Evolutionary conservation across 2,797 vertebrate genomes (phyloP).

Genomic region (Chaetodon trifasciatus): DNA sequence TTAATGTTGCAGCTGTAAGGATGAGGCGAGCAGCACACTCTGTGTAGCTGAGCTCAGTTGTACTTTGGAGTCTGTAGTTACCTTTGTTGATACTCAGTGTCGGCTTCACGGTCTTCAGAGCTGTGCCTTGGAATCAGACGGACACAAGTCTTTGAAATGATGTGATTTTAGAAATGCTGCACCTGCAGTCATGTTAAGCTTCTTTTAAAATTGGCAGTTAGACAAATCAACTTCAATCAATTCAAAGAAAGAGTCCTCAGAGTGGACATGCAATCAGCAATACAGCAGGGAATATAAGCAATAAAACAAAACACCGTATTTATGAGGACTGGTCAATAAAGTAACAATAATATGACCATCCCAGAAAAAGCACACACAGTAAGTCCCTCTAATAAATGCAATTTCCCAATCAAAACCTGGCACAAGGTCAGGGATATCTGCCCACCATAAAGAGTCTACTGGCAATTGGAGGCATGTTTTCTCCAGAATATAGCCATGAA

Average conservation of each 20-base stretch:
- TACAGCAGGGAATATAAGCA: too few relatives aligned
- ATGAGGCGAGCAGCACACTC: neutral
- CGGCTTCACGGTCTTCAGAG: constrained; percentile 38
- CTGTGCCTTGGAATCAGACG: constrained; percentile 55
- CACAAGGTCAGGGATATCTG: too few relatives aligned
- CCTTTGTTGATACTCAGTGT: constrained; percentile 27
- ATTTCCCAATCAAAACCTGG: too few relatives aligned
- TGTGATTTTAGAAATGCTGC: neutral
- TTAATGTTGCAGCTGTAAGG: neutral
- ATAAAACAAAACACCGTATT: too few relatives aligned
- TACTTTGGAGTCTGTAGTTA: neutral
- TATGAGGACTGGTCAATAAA: too few relatives aligned
- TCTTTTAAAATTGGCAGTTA: neutral
- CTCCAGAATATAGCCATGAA: too few relatives aligned
- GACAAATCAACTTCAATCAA: neutral
- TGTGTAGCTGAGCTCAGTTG: constrained; percentile 18
- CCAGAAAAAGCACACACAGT: too few relatives aligned
- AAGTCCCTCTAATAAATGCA: too few relatives aligned
- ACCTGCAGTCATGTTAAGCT: neutral
- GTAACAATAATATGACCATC: too few relatives aligned
- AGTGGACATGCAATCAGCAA: neutral
- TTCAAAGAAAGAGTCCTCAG: neutral
- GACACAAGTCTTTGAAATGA: constrained; percentile 11
- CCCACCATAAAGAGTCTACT: too few relatives aligned
- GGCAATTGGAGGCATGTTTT: too few relatives aligned